Percentiles rank a stretch among this genome's conserved stretches.
These are phyloP conservation scores for Megaptera novaeangliae DNA, from an alignment of 2,113 vertebrate genomes.

Conservation along the genomic window DNA sequence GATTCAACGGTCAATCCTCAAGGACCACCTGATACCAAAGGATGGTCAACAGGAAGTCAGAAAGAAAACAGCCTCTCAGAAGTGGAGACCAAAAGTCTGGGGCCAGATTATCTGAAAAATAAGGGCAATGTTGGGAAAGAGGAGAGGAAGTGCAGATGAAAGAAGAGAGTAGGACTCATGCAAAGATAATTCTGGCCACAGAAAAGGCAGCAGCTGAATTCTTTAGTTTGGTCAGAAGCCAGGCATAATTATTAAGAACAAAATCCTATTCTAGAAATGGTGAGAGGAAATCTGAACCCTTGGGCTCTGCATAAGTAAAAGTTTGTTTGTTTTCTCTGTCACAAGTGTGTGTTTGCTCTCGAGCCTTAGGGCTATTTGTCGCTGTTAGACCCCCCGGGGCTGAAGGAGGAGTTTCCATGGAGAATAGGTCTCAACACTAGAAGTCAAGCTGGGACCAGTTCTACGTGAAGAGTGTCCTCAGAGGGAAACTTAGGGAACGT, in stretches of 20 bases:
- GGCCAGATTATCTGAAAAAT: slow-evolving; percentile 12
- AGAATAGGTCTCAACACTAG: neutral
- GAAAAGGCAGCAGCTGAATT: neutral
- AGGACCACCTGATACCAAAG: neutral
- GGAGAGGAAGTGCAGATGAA: slow-evolving; percentile 47
- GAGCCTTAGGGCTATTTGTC: slow-evolving; percentile 25
- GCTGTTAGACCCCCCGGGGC: neutral
- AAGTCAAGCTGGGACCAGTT: neutral
- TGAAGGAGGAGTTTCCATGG: neutral
- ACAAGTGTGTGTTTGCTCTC: neutral
- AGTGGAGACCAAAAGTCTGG: neutral
- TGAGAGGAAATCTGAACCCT: slow-evolving; percentile 41
- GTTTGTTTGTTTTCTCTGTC: slow-evolving; percentile 61
- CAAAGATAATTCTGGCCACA: neutral
- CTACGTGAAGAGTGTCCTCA: neutral
- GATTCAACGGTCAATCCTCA: neutral
- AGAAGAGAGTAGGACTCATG: neutral
- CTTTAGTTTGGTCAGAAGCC: slow-evolving; percentile 41
- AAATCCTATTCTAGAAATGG: neutral
- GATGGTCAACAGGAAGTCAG: neutral
- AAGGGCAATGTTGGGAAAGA: neutral
- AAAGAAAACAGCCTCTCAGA: neutral
- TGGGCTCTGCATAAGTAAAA: neutral
- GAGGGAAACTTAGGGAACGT: neutral
- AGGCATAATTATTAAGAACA: slow-evolving; percentile 31